Evolutionary conservation across 92 coral and sea anemone species (phyloP), one percentile per base, ranked within the genome.

Genomic region (Hydrozoanthus gracilis): DNA sequence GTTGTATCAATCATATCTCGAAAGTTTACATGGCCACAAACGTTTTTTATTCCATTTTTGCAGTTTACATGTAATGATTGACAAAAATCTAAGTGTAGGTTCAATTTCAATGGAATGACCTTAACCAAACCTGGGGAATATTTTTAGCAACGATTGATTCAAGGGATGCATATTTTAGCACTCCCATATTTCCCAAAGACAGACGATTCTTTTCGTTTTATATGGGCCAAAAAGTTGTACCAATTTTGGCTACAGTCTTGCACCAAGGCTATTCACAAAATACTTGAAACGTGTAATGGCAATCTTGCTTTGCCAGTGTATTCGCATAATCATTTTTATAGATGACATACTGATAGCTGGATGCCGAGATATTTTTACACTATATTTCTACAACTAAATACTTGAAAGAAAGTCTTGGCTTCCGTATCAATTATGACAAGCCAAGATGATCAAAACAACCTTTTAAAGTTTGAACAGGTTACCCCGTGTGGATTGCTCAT

Each of bases 121-220:
- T 27, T 27, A 27, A 27, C 39, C 27, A 18, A n/a, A 66, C 44
- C 71, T 18, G 71, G 71, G 16, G 3, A 66, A n/a, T 66, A 7
- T 66, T 1, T 66, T 1, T 66, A 18, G 27, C 71, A 66, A 66
- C 71, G 7, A 66, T 66, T 66, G 71, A 66, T 18, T 6, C 44
- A 44, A 66, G n/a, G 71, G 71, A 66, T 66, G 71, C 71, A 66
- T 66, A 66, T 18, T 66, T 8, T 66, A 66, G 71, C 44, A 18
- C n/a, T n/a, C 71, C 71, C 27, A 64, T 3, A 64, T 64, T 64
- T 64, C 70, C 70, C 16, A 64, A 14, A 64, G 70, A 64, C 18
- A 64, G 0, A 64, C 16, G 16, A 64, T 64, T 10, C 3, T 64
- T 2, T 64, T n/a, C 70, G 70, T 10, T 64, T 64, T n/a, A 11